Percentiles rank a stretch among this genome's conserved stretches.
phyloP scores from a whole-genome alignment of 2,797 vertebrate species.

The Buphagus erythrorhynchus region DNA sequence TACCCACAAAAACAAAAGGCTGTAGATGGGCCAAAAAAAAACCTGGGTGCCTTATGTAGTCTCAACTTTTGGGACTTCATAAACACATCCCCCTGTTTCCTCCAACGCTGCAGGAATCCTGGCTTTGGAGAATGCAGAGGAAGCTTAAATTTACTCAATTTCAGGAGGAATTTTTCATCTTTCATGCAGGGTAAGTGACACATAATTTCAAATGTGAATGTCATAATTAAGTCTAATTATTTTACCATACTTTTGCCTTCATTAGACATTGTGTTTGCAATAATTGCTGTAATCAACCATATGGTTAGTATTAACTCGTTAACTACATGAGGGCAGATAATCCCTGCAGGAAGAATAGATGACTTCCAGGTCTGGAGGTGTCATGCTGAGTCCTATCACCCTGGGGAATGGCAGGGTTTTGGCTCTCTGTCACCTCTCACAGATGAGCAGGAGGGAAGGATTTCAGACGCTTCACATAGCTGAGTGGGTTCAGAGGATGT shows the following conservation, averaged over 20 bases:
- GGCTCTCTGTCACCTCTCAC: not conserved
- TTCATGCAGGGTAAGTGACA: constrained; percentile 13
- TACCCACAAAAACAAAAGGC: not conserved
- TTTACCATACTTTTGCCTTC: constrained; percentile 60
- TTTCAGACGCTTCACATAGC: not conserved
- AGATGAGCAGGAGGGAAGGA: not conserved
- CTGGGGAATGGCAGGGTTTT: not conserved
- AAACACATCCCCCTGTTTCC: not conserved
- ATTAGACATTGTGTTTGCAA: constrained; percentile 62
- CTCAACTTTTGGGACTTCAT: not conserved
- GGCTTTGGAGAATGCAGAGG: not conserved
- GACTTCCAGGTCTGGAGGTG: not conserved
- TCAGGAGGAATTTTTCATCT: constrained; percentile 17
- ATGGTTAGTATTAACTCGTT: constrained; percentile 59
- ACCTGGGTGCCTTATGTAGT: not conserved
- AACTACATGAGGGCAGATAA: not conserved
- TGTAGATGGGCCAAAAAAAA: not conserved
- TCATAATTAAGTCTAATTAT: constrained; percentile 67
- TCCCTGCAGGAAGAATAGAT: not conserved
- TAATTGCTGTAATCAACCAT: constrained; percentile 60
- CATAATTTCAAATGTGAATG: constrained; percentile 58
- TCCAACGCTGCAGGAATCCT: not conserved
- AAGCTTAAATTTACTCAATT: not conserved
- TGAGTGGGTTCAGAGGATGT: not conserved
- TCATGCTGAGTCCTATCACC: not conserved